phyloP scores from a whole-genome alignment of 2,888 invertebrate genomes.

The Caenorhabditis angaria region DNA sequence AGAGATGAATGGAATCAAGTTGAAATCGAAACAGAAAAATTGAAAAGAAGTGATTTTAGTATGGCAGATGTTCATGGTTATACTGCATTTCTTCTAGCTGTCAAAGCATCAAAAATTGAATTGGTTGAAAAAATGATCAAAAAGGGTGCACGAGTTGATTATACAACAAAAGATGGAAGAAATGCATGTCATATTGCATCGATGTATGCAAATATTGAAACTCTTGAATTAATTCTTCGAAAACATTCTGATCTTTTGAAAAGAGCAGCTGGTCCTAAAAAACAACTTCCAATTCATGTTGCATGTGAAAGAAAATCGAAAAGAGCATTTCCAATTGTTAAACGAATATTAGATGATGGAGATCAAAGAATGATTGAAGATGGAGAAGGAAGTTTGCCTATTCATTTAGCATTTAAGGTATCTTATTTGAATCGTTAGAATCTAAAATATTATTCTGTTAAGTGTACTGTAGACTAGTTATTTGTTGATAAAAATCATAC shows the following conservation, averaged over 20 bases:
- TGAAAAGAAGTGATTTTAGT: constrained; percentile 59
- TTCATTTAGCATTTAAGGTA: constrained; percentile 65
- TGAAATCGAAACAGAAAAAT: constrained; percentile 51
- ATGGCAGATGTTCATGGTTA: constrained; percentile 71
- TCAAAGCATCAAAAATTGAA: constrained; percentile 73
- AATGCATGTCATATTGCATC: constrained; percentile 93
- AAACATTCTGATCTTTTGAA: constrained; percentile 87
- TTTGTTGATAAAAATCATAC: not conserved
- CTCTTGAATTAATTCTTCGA: constrained; percentile 86
- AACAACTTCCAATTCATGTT: constrained; percentile 92
- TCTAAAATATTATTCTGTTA: too few species aligned
- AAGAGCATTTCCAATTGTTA: constrained; percentile 88
- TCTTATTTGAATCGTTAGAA: too few species aligned
- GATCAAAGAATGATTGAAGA: constrained; percentile 83
- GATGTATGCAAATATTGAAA: constrained; percentile 92
- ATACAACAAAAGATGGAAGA: constrained; percentile 81
- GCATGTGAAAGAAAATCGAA: constrained; percentile 92
- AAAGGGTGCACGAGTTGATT: constrained; percentile 73
- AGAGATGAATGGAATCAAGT: constrained; percentile 65
- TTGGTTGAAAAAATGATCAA: constrained; percentile 73
- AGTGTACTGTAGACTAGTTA: too few species aligned
- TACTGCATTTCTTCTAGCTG: constrained; percentile 74
- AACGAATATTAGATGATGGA: constrained; percentile 85
- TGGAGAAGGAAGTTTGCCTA: constrained; percentile 61
- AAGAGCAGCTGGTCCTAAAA: constrained; percentile 86